These are phyloP conservation scores for Dreissena polymorpha DNA, from an alignment of 1,140 invertebrate species.

Conservation along the genomic window DNA sequence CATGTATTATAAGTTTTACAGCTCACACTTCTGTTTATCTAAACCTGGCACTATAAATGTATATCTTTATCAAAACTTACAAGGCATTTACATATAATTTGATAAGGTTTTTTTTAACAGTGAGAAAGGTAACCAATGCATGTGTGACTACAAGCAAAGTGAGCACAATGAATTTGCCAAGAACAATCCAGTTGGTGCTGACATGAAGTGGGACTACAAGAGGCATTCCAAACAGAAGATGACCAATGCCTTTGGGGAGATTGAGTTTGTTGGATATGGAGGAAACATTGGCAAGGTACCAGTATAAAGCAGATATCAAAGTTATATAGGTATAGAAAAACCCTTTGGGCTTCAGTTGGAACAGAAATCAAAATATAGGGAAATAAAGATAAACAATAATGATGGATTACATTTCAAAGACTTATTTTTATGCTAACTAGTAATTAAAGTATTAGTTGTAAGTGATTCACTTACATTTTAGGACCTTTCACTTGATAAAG, in stretches of 20 bases:
- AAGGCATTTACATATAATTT: not conserved
- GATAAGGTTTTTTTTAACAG: not conserved
- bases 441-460: too few relatives aligned
- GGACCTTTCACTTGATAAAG: too few relatives aligned
- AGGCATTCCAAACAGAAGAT: conserved; percentile 23
- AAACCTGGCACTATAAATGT: not conserved
- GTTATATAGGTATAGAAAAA: not conserved
- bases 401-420: not conserved
- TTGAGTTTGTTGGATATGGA: conserved; percentile 45
- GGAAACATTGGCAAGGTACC: conserved; percentile 19
- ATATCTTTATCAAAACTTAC: not conserved
- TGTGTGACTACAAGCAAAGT: conserved; percentile 23
- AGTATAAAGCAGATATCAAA: not conserved
- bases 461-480: too few relatives aligned
- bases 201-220: conserved; percentile 36
- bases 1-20: not conserved
- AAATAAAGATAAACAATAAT: not conserved
- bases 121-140: not conserved
- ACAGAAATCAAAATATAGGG: not conserved
- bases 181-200: not conserved
- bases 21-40: not conserved
- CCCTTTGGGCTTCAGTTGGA: not conserved
- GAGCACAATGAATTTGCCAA: conserved; percentile 4
- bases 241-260: conserved; percentile 50
- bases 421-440: too few relatives aligned